Evolutionary conservation across 2,888 invertebrate species (phyloP).

Genomic region (Drosophila pseudotalamancana): DNA sequence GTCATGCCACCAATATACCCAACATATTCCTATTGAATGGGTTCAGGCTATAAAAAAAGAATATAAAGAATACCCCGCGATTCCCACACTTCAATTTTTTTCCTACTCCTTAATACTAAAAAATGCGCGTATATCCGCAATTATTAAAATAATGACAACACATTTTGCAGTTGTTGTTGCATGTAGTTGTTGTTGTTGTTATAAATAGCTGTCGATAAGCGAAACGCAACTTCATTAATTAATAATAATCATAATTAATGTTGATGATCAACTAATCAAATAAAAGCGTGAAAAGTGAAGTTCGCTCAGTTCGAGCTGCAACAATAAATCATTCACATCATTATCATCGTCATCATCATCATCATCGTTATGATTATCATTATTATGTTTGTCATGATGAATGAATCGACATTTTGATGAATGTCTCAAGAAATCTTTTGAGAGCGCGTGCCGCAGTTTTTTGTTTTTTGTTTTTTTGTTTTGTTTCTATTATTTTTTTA

Average conservation of each 20-base stretch:
- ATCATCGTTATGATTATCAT: background rate
- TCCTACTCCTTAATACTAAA: too few species aligned
- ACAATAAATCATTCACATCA: constrained; percentile 31
- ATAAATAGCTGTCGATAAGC: constrained; percentile 46
- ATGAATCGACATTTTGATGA: constrained; percentile 13
- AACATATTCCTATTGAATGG: too few species aligned
- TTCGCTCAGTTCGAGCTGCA: constrained; percentile 15
- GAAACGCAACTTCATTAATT: constrained; percentile 59
- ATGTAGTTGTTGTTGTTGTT: constrained; percentile 19
- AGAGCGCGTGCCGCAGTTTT: constrained; percentile 39
- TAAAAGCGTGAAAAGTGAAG: constrained; percentile 73
- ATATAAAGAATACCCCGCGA: too few species aligned
- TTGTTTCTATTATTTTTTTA: background rate
- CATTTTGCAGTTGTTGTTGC: constrained; percentile 32
- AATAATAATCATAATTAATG: constrained; percentile 67
- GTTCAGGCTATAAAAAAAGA: too few species aligned
- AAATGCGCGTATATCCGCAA: constrained; percentile 66
- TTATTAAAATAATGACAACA: constrained; percentile 64
- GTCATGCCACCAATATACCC: too few species aligned
- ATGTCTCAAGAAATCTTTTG: constrained; percentile 19
- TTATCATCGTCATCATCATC: constrained; percentile 4
- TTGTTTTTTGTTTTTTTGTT: background rate
- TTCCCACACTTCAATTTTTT: too few species aligned
- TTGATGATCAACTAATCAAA: constrained; percentile 74
- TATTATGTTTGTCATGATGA: background rate